Evolutionary conservation across 2,113 vertebrate species (phyloP).

Genomic region (Stegastes partitus): DNA sequence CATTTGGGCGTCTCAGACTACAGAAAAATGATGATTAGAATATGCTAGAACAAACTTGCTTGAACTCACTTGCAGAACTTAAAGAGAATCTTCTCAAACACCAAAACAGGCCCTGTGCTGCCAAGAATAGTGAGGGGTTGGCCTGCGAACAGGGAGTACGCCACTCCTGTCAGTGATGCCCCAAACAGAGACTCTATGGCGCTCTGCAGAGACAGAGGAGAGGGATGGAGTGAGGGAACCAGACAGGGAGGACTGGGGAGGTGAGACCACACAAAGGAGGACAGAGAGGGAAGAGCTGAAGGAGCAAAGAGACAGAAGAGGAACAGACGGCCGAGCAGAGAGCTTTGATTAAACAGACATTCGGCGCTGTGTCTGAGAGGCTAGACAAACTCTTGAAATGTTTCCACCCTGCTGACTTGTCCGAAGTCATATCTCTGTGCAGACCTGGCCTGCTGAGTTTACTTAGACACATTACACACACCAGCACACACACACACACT

Average conservation of each 20-base stretch:
- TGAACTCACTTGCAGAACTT: conserved; percentile 93
- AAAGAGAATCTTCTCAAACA: conserved; percentile 98
- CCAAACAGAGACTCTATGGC: conserved; percentile 86
- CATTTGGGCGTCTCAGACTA: neutral
- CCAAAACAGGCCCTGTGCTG: conserved; percentile 96
- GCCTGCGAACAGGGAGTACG: conserved; percentile 94
- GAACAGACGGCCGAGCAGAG: conserved; percentile 27
- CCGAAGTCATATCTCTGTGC: conserved; percentile 41
- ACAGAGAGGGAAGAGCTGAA: conserved; percentile 54
- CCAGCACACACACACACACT: conserved; percentile 54
- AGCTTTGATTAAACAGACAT: conserved; percentile 54
- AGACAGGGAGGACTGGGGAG: conserved; percentile 27
- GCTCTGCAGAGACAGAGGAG: conserved; percentile 76
- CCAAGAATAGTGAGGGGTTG: conserved; percentile 97
- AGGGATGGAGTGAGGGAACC: conserved; percentile 49
- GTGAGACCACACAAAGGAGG: conserved; percentile 24
- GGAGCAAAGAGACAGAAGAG: conserved; percentile 40
- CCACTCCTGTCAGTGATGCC: conserved; percentile 92
- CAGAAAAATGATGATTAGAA: too few relatives aligned
- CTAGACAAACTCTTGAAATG: conserved; percentile 45
- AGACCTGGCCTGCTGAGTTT: conserved; percentile 45
- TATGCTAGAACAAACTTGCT: conserved; percentile 6
- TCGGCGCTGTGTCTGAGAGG: conserved; percentile 23
- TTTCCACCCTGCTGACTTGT: conserved; percentile 56
- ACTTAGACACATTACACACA: conserved; percentile 64